Evolutionary conservation across 2,888 invertebrate species (phyloP), one percentile per base, ranked within the genome.

Genomic region (Watsonalla binaria): DNA sequence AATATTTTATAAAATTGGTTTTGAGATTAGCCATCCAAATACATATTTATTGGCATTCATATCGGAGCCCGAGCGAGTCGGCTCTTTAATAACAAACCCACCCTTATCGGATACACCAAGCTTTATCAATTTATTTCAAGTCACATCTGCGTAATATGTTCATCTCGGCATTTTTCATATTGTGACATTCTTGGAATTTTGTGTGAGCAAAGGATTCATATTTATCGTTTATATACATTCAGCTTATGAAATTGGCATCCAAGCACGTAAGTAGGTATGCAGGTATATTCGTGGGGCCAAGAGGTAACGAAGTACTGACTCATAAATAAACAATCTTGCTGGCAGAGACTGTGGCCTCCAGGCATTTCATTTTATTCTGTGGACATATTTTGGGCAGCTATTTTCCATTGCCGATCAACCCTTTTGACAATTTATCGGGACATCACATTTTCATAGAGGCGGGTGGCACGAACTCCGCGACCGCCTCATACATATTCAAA

Each of bases 391-490:
- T 80, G 72, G 74, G 74, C 73, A 74, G 78, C 80, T 77, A 81
- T 84, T 84, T 82, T 80, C 80, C 82, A 81, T 78, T 79, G 80
- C 78, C 82, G 82, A 86, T 86, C 84, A 85, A 85, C 82, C 86
- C 86, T 85, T 88, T 86, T 87, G 87, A 85, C 89, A 88, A 88
- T 88, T 89, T 89, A 88, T 89, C 87, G 86, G 86, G 74, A 80
- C 86, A 85, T 87, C 86, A 86, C 85, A 87, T 86, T 88, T 87
- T 88, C 86, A 86, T 87, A 86, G 76, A 83, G 72, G 80, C 82
- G 77, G 75, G 77, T 75, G 76, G 79, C 81, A 81, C 81, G 82
- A 76, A 78, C 79, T 74, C 65, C 65, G 71, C 70, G 76, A 76
- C 72, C 76, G 74, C 66, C 83, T 89, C 88, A 88, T 89, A 84